Evolutionary conservation across 2,888 invertebrate species (phyloP).

Genomic region (Athetis lepigone): DNA sequence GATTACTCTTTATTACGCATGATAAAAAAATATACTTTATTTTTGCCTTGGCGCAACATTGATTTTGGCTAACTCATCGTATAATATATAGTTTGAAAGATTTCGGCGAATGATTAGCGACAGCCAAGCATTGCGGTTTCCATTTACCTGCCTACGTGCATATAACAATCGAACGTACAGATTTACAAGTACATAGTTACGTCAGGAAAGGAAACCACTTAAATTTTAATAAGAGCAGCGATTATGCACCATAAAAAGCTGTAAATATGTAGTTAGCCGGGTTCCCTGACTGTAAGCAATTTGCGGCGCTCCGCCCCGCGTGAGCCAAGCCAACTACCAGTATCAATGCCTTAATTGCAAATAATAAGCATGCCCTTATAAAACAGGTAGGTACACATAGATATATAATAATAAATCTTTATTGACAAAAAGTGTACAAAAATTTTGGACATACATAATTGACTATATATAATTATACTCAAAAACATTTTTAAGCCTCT

Average conservation of each 20-base stretch:
- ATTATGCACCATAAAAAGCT: constrained; percentile 87
- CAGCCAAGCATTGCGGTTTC: constrained; percentile 3
- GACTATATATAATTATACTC: too few species aligned
- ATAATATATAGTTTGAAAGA: neutral
- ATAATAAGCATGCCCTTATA: constrained; percentile 54
- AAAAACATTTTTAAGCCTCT: too few species aligned
- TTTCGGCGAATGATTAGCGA: neutral
- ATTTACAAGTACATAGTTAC: constrained; percentile 73
- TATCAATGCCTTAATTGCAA: constrained; percentile 63
- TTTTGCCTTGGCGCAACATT: constrained; percentile 46
- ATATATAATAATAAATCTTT: too few species aligned
- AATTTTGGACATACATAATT: too few species aligned
- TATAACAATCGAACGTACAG: constrained; percentile 69
- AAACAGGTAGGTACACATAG: constrained; percentile 26
- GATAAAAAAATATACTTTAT: constrained; percentile 43
- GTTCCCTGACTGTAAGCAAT: constrained; percentile 77
- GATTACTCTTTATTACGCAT: constrained; percentile 41
- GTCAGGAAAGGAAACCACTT: constrained; percentile 86
- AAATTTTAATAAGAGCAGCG: constrained; percentile 89
- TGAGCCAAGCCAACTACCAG: constrained; percentile 54
- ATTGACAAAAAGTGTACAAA: too few species aligned
- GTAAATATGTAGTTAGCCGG: constrained; percentile 87
- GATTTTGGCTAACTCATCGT: constrained; percentile 35
- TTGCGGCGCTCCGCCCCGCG: constrained; percentile 69
- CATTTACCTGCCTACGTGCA: constrained; percentile 17